A percentile compares a stretch with the other conserved stretches of the same genome.
Conservation (phyloP, 2,797 vertebrate genomes). For the Philypnodon macrostomus region DNA sequence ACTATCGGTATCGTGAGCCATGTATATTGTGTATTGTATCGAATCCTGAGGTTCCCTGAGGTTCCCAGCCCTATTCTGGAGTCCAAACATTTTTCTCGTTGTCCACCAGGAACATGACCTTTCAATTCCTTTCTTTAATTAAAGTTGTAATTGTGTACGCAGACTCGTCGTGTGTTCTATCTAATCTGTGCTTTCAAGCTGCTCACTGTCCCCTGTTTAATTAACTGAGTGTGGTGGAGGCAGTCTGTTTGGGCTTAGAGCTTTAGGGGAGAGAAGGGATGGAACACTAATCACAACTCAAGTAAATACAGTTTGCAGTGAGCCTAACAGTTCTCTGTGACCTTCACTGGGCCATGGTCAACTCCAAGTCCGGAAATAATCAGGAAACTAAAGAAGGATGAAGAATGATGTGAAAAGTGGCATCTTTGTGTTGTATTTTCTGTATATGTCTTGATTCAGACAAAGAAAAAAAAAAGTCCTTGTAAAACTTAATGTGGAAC, state of each 20-base stretch:
- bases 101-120: slow-evolving; percentile 52
- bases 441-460: too few species aligned
- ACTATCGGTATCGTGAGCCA: too few species aligned
- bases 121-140: slow-evolving; percentile 65
- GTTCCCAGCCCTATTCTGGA: too few species aligned
- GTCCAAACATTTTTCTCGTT: slow-evolving; percentile 29
- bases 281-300: not conserved
- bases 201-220: slow-evolving; percentile 51
- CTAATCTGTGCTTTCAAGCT: slow-evolving; percentile 58
- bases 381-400: not conserved
- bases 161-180: slow-evolving; percentile 52
- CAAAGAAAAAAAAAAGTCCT: too few species aligned
- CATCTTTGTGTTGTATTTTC: too few species aligned
- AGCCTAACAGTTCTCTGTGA: slow-evolving; percentile 8
- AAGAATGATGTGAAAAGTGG: too few species aligned
- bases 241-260: slow-evolving; percentile 17
- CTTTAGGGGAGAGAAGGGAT: slow-evolving; percentile 1
- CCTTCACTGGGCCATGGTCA: not conserved
- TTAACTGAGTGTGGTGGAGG: slow-evolving; percentile 45
- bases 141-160: slow-evolving; percentile 61
- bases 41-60: too few species aligned
- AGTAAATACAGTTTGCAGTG: slow-evolving; percentile 19
- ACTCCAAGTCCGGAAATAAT: not conserved
- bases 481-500: too few species aligned
- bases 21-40: too few species aligned